Evolutionary conservation across 2,797 vertebrate species (phyloP).

Genomic region (Galaxias olidus): DNA sequence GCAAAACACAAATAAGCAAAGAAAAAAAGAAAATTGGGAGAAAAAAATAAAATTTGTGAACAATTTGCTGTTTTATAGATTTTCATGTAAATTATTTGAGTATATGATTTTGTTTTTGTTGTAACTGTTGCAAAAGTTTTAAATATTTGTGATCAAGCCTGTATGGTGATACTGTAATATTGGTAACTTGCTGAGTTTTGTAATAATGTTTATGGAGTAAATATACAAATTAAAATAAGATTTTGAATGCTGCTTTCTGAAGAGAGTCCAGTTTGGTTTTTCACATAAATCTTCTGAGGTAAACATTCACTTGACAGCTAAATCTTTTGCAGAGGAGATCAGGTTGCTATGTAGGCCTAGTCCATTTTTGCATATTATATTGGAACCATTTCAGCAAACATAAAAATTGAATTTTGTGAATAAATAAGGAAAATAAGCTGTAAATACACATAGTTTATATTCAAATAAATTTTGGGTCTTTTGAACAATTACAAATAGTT

Average conservation of each 20-base stretch:
- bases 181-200: conserved; percentile 99
- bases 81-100: conserved; percentile 99
- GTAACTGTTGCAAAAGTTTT: conserved; percentile 99
- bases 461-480: too few relatives aligned
- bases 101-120: conserved; percentile 98
- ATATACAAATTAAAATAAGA: conserved; percentile 98
- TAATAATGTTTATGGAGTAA: conserved; percentile 99
- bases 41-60: conserved; percentile 92
- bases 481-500: too few relatives aligned
- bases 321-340: too few relatives aligned
- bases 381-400: too few relatives aligned
- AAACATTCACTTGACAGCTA: too few relatives aligned
- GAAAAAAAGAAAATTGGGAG: conserved; percentile 83
- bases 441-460: too few relatives aligned
- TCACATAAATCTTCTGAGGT: too few relatives aligned
- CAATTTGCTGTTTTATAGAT: conserved; percentile 99
- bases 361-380: too few relatives aligned
- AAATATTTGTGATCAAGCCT: conserved; percentile 99
- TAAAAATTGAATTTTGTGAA: too few relatives aligned
- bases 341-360: too few relatives aligned
- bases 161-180: conserved; percentile 99
- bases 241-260: conserved; percentile 97
- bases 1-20: conserved; percentile 94
- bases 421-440: too few relatives aligned
- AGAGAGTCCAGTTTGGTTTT: conserved; percentile 65